Evolutionary conservation across 1,140 invertebrate genomes (phyloP).

Genomic region (Telenomus remus): DNA sequence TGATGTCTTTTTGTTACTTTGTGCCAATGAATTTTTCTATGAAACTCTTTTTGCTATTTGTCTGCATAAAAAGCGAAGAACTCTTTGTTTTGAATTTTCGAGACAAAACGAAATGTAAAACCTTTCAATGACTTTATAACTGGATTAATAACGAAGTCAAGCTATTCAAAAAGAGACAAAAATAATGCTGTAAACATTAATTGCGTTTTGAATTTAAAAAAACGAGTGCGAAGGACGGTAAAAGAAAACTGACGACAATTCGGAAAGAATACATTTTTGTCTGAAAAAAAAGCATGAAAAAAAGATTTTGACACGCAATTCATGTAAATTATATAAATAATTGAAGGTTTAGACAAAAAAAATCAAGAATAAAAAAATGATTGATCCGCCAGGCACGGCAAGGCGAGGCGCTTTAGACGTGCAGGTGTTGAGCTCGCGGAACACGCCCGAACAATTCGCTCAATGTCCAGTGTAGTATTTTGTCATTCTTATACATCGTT

Average conservation of each 20-base stretch:
- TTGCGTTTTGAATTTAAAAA: constrained; percentile 36
- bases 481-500: constrained; percentile 40
- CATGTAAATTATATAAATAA: constrained; percentile 58
- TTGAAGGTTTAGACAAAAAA: constrained; percentile 43
- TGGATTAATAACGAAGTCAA: constrained; percentile 4
- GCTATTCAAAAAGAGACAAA: constrained; percentile 14
- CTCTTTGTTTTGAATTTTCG: constrained; percentile 31
- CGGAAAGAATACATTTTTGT: too few relatives aligned
- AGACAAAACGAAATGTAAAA: constrained; percentile 11
- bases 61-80: constrained; percentile 1
- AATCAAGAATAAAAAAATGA: too few relatives aligned
- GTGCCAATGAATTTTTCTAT: constrained; percentile 53
- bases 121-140: constrained; percentile 53
- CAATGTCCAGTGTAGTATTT: constrained; percentile 50
- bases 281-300: constrained; percentile 15
- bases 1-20: constrained; percentile 43
- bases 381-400: constrained; percentile 12
- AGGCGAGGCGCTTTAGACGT: constrained; percentile 7
- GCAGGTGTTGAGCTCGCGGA: background rate
- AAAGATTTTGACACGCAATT: constrained; percentile 55
- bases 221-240: background rate
- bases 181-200: constrained; percentile 33
- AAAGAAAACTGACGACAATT: background rate
- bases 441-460: constrained; percentile 24
- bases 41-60: constrained; percentile 24